Base-by-base conservation (phyloP, 1,140 invertebrate genomes). In the Leucophenga varia region DNA sequence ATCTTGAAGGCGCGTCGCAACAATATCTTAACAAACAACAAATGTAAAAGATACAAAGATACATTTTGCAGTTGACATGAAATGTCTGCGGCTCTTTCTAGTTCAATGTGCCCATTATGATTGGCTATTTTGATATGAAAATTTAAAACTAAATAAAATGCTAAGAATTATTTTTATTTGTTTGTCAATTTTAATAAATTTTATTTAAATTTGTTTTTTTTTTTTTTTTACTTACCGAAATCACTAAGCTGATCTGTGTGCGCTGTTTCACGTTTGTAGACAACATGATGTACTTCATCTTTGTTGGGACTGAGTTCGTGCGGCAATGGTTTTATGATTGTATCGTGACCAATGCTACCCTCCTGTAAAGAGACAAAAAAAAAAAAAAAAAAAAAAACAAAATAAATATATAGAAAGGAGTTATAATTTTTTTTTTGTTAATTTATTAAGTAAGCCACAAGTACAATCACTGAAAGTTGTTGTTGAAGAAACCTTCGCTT, bases 321-420 rank as follows among this genome's bases (percentile, higher is more conserved):
- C 20, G 91, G 90, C 43, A 93, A 79, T 45, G 93, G 90, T 64
- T 88, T 84, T 61, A 95, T 91, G 43, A 94, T 87, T 59, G 93
- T 75, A 63, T 93, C 87, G 65, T 89, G 83, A 45, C 91, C 91
- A 53, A 95, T 92, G 48, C 90, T 92, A 53, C 91, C 92, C 78
- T 95, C 90, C 91, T 94, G 76, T 46, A 74, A 77, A 57, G 49
- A 42, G 9, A 56, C 35, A 34, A 1, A 42, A 19, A 14, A 18
- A 30, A 19, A 14, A n/a, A 40, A 47, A 7, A 40, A 25, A 25
- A 25, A 25, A 25, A 25, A 39, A 19, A 39, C 5, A 39, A 39
- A 39, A 6, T 25, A 25, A 25, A n/a, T n/a, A n/a, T n/a, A n/a
- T n/a, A n/a, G n/a, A n/a, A n/a, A n/a, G n/a, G n/a, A n/a, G n/a